A percentile compares a stretch with the other conserved stretches of the same genome.
Conservation (phyloP, 1,140 invertebrate genomes). For the Pseudomyrmex pallidus region DNA sequence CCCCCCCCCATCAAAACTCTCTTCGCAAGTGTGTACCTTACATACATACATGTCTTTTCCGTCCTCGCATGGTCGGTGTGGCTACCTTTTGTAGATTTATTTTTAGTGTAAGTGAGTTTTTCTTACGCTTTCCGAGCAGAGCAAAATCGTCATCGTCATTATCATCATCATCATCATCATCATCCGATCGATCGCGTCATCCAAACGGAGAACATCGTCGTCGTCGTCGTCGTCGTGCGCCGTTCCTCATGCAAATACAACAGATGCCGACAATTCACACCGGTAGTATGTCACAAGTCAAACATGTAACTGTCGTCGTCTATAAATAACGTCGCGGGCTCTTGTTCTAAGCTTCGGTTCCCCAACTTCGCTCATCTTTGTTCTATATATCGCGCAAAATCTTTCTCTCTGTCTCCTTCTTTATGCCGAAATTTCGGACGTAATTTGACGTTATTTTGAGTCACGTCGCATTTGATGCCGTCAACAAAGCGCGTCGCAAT, state of each 20-base stretch:
- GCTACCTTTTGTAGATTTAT: constrained; percentile 66
- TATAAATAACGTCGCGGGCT: neutral
- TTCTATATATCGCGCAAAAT: no score
- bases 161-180: constrained; percentile 12
- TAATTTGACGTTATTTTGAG: no score
- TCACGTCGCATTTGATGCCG: no score
- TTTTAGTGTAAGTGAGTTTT: constrained; percentile 58
- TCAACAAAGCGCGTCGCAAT: no score
- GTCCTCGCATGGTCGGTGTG: constrained; percentile 58
- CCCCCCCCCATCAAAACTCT: neutral
- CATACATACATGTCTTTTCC: constrained; percentile 51
- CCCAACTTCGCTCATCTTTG: neutral
- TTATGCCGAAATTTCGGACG: no score
- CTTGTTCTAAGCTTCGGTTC: neutral
- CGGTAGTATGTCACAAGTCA: constrained; percentile 49
- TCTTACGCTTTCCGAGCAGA: constrained; percentile 25
- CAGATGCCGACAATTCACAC: neutral
- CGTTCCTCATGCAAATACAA: constrained; percentile 33
- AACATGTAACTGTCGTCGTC: constrained; percentile 52
- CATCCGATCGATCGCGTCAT: constrained; percentile 23
- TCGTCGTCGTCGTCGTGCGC: constrained; percentile 7
- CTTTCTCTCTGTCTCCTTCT: no score
- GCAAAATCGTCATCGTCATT: constrained; percentile 4
- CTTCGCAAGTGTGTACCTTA: constrained; percentile 42
- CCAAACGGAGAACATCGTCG: neutral